Percentiles rank a stretch among this genome's conserved stretches.
Conservation (phyloP, 2,113 vertebrate genomes). For the Vireo altiloquus region DNA sequence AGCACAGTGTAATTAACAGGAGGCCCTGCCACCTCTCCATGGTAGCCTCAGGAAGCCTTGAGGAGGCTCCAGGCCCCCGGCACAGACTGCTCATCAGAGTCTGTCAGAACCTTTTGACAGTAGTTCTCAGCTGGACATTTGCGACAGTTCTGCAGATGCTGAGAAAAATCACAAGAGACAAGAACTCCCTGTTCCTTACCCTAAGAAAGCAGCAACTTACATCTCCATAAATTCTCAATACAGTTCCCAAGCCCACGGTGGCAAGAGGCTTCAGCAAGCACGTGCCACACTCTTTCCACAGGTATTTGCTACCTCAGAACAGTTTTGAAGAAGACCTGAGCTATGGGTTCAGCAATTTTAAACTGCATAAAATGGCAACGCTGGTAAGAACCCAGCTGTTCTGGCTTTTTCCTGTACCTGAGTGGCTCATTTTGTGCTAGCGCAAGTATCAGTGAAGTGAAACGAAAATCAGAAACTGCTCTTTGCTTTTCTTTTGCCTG, state of each 20-base stretch:
- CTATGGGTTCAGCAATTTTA: background rate
- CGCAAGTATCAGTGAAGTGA: background rate
- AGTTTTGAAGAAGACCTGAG: background rate
- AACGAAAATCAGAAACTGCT: background rate
- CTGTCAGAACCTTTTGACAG: background rate
- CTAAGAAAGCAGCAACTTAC: background rate
- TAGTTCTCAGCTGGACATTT: background rate
- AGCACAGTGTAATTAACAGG: background rate
- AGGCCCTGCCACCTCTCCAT: fast-evolving
- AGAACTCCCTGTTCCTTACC: background rate
- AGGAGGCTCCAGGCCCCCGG: background rate
- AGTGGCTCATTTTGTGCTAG: background rate
- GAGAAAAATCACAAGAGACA: background rate
- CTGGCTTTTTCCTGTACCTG: background rate
- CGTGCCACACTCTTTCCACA: background rate
- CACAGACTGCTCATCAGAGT: background rate
- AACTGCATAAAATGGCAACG: background rate
- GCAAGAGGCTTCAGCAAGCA: background rate
- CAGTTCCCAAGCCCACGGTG: background rate
- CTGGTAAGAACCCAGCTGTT: background rate
- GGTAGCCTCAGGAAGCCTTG: background rate
- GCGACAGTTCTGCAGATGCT: background rate
- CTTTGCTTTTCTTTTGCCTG: background rate
- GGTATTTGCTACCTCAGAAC: background rate
- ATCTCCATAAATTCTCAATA: background rate